Conservation (phyloP, 2,113 vertebrate genomes). For the Labeo rohita region DNA sequence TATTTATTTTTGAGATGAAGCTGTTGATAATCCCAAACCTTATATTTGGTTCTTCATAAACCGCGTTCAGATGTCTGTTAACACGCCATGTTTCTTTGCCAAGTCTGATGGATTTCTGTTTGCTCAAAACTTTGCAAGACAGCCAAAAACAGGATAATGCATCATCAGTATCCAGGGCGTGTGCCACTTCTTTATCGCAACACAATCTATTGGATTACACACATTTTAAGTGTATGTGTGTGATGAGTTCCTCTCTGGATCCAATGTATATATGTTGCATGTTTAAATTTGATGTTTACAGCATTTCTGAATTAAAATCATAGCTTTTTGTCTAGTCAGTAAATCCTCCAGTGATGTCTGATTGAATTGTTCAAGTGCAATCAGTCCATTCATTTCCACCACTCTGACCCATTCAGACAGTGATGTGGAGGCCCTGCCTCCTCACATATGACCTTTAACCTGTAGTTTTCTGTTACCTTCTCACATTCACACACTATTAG, state of each 20-base stretch:
- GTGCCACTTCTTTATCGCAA: neutral
- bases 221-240: neutral
- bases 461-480: neutral
- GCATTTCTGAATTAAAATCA: neutral
- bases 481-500: neutral
- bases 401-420: constrained; percentile 1
- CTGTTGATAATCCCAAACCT: constrained; percentile 4
- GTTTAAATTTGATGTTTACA: neutral
- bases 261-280: neutral
- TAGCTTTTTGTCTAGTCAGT: neutral
- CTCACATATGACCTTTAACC: neutral
- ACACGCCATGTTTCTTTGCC: neutral
- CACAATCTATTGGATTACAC: neutral
- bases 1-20: constrained; percentile 72
- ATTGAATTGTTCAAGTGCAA: constrained; percentile 1
- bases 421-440: neutral
- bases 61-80: constrained; percentile 5
- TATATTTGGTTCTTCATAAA: constrained; percentile 17
- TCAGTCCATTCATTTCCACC: neutral
- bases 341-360: neutral
- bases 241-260: neutral
- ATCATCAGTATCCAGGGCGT: neutral
- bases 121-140: constrained; percentile 32
- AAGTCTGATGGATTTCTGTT: constrained; percentile 34
- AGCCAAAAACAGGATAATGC: constrained; percentile 22